A percentile compares a stretch with the other conserved stretches of the same genome.
Evolutionary conservation across 2,888 invertebrate genomes (phyloP).

Genomic region (Empis livida): DNA sequence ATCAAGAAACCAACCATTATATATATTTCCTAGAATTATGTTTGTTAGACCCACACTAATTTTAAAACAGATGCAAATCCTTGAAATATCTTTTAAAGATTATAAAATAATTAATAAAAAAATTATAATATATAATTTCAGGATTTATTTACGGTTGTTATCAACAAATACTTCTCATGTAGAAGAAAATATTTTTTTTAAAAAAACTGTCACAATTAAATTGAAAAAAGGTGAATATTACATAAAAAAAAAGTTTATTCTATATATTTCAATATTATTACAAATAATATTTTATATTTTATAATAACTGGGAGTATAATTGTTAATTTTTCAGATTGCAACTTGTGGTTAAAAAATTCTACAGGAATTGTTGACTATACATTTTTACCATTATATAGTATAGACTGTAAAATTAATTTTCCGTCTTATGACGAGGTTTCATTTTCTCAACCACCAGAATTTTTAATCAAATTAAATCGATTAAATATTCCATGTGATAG

Average conservation of each 20-base stretch:
- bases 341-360: conserved; percentile 21
- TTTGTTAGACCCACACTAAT: too few relatives aligned
- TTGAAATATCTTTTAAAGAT: too few relatives aligned
- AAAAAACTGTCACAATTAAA: conserved; percentile 20
- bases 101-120: too few relatives aligned
- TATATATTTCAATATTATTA: too few relatives aligned
- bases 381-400: conserved; percentile 24
- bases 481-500: conserved; percentile 56
- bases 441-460: conserved; percentile 32
- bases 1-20: too few relatives aligned
- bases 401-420: conserved; percentile 26
- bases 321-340: conserved; percentile 24
- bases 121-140: too few relatives aligned
- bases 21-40: too few relatives aligned
- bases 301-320: too few relatives aligned
- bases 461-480: conserved; percentile 50
- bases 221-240: conserved; percentile 18
- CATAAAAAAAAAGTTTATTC: too few relatives aligned
- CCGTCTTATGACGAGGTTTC: conserved; percentile 18
- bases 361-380: conserved; percentile 24
- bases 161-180: neutral
- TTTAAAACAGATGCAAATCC: too few relatives aligned
- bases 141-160: neutral
- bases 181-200: conserved; percentile 14
- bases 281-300: too few relatives aligned